Evolutionary conservation across 2,113 vertebrate species (phyloP).

Genomic region (Nyctereutes procyonoides): DNA sequence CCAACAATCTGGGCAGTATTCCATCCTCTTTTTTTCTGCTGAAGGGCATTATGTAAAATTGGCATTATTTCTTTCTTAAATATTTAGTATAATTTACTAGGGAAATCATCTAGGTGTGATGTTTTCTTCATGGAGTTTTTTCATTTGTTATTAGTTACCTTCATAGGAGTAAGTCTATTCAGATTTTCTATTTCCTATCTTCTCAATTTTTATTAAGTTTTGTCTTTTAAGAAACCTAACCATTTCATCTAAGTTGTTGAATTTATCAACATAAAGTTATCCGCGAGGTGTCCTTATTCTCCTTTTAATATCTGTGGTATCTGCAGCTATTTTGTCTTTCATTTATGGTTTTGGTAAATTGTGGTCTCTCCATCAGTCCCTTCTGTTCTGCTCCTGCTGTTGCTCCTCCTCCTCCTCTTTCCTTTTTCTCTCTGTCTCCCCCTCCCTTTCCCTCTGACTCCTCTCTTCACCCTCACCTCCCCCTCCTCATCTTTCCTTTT

Average conservation of each 20-base stretch:
- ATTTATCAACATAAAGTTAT: neutral
- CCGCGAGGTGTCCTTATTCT: neutral
- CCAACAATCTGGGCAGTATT: neutral
- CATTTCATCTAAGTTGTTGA: neutral
- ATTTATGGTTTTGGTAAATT: neutral
- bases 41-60: neutral
- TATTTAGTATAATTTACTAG: neutral
- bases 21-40: neutral
- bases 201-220: neutral
- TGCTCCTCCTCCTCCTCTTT: neutral
- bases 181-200: neutral
- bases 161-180: neutral
- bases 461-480: neutral
- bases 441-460: neutral
- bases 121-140: neutral
- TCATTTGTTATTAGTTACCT: neutral
- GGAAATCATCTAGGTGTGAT: neutral
- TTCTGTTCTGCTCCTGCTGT: neutral
- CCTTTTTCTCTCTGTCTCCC: neutral
- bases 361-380: neutral
- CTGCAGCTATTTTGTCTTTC: neutral
- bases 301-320: neutral
- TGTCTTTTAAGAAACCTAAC: neutral
- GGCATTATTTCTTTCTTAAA: neutral
- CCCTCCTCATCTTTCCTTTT: neutral